Evolutionary conservation across 2,888 invertebrate species (phyloP).

Genomic region (Diloba caeruleocephala): DNA sequence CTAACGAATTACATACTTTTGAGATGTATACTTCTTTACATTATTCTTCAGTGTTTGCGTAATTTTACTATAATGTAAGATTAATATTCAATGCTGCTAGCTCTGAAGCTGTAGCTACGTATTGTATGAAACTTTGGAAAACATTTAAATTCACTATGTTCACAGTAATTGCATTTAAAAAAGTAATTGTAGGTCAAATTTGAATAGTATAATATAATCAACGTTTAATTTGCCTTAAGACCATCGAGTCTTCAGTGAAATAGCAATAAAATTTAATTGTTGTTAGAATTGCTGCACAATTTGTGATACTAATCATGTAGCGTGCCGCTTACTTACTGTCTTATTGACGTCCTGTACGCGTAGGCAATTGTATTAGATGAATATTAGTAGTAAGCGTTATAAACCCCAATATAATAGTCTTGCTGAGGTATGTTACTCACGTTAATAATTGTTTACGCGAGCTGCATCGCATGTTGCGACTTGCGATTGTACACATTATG

Average conservation of each 20-base stretch:
- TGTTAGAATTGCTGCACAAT: slow-evolving; percentile 82
- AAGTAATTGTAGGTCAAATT: slow-evolving; percentile 56
- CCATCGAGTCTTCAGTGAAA: slow-evolving; percentile 77
- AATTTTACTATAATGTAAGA: slow-evolving; percentile 73
- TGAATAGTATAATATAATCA: slow-evolving; percentile 70
- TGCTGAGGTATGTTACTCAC: slow-evolving; percentile 51
- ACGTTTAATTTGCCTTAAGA: slow-evolving; percentile 84
- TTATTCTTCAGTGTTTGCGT: slow-evolving; percentile 73
- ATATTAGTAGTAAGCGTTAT: slow-evolving; percentile 81
- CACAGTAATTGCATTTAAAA: slow-evolving; percentile 60
- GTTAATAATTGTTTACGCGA: slow-evolving; percentile 16
- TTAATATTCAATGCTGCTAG: slow-evolving; percentile 67
- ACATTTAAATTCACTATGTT: slow-evolving; percentile 62
- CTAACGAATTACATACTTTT: slow-evolving; percentile 78
- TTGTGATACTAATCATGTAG: slow-evolving; percentile 84
- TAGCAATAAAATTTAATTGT: slow-evolving; percentile 84
- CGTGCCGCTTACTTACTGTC: slow-evolving; percentile 83
- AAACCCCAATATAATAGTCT: slow-evolving; percentile 77
- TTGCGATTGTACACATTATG: slow-evolving; percentile 13
- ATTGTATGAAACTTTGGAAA: slow-evolving; percentile 56
- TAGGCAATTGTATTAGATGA: slow-evolving; percentile 87
- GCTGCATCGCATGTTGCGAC: slow-evolving; percentile 22
- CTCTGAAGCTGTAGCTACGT: slow-evolving; percentile 63
- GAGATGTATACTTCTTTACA: slow-evolving; percentile 79
- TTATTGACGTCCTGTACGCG: slow-evolving; percentile 84